Conservation (phyloP, 1,140 invertebrate genomes). For the Heliconius hewitsoni region DNA sequence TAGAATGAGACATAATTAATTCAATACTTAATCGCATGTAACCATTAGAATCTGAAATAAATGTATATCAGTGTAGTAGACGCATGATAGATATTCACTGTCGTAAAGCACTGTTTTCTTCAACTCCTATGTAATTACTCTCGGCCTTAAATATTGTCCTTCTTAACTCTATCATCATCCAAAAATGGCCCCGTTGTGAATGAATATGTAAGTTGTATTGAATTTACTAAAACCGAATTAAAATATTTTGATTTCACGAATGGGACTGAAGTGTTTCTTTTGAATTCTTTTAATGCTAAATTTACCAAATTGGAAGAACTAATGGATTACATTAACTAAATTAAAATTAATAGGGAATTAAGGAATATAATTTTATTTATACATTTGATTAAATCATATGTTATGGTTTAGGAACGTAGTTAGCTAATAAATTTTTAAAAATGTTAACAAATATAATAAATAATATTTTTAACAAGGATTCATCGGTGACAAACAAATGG, state of each 20-base stretch:
- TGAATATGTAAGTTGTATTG: slow-evolving; percentile 6
- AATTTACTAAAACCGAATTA: slow-evolving; percentile 33
- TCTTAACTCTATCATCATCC: slow-evolving; percentile 30
- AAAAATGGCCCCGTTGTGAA: slow-evolving; percentile 36
- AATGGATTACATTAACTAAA: slow-evolving; percentile 5
- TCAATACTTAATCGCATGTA: slow-evolving; percentile 32
- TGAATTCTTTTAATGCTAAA: background rate
- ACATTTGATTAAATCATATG: slow-evolving; percentile 27
- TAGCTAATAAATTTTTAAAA: slow-evolving; percentile 63
- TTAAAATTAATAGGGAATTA: slow-evolving; percentile 17
- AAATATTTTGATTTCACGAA: slow-evolving; percentile 22
- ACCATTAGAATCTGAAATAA: slow-evolving; percentile 45
- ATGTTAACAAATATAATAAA: slow-evolving; percentile 38
- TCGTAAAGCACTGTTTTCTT: slow-evolving; percentile 53
- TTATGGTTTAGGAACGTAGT: slow-evolving; percentile 45
- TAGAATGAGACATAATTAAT: slow-evolving; percentile 35
- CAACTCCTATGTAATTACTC: slow-evolving; percentile 33
- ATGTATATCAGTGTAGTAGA: slow-evolving; percentile 64
- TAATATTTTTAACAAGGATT: slow-evolving; percentile 10
- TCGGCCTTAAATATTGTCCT: slow-evolving; percentile 53
- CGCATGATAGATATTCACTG: slow-evolving; percentile 57
- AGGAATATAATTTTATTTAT: slow-evolving; percentile 37
- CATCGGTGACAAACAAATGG: background rate
- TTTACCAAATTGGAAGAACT: background rate
- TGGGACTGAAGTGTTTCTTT: background rate